These are phyloP conservation scores for Corythoichthys intestinalis DNA, from an alignment of 2,113 vertebrate species.

Conservation along the genomic window DNA sequence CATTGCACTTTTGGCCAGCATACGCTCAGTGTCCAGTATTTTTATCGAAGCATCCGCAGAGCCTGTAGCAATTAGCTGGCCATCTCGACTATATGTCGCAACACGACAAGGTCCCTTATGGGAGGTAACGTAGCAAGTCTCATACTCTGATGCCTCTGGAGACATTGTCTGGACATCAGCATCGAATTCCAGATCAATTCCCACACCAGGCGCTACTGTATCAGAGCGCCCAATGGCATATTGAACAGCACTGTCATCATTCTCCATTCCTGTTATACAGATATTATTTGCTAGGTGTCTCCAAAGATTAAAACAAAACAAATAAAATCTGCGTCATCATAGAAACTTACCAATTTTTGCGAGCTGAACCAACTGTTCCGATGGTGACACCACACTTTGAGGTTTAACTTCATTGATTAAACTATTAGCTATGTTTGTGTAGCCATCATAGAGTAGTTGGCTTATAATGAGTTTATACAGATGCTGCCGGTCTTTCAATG, in stretches of 20 bases:
- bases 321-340: no score
- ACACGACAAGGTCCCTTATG: slow-evolving; percentile 95
- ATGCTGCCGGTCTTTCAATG: slow-evolving; percentile 93
- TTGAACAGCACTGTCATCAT: slow-evolving; percentile 91
- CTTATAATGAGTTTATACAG: slow-evolving; percentile 96
- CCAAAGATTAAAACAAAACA: no score
- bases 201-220: slow-evolving; percentile 91
- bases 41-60: slow-evolving; percentile 97
- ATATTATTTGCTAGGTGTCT: no score
- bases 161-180: slow-evolving; percentile 98
- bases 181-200: slow-evolving; percentile 95
- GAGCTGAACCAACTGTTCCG: slow-evolving; percentile 95
- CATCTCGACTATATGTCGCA: slow-evolving; percentile 92
- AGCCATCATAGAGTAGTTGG: slow-evolving; percentile 96
- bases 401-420: slow-evolving; percentile 94
- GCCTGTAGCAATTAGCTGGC: slow-evolving; percentile 93
- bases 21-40: slow-evolving; percentile 95
- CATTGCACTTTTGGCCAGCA: slow-evolving; percentile 98
- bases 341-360: slow-evolving; percentile 86
- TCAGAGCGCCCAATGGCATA: slow-evolving; percentile 97
- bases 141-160: slow-evolving; percentile 94
- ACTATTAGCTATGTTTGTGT: slow-evolving; percentile 91
- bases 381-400: slow-evolving; percentile 87
- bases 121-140: slow-evolving; percentile 97
- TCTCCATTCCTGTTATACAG: slow-evolving; percentile 86